Base-by-base conservation (phyloP, 1,140 invertebrate genomes). In the Calephelis nemesis region DNA sequence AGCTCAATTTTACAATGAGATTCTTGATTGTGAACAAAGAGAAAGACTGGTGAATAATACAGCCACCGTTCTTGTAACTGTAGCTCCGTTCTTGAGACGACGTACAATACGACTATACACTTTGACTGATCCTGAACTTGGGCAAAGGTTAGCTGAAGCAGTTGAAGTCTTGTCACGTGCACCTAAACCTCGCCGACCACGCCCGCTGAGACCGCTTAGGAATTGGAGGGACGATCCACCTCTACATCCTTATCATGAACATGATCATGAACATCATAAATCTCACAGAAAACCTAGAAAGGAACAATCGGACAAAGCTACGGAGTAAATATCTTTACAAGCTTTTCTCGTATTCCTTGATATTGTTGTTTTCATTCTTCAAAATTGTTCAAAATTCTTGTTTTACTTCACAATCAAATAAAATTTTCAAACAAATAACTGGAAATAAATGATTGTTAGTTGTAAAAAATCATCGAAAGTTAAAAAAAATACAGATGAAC, bases 1-100 rank as follows among this genome's bases (percentile, higher is more conserved):
- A n/a, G 58, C 74, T 19, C 58, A 81, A 39, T 88, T 86, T 50
- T 87, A 85, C 71, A 78, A 82, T 30, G 15, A 80, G 47, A 69
- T 80, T 19, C 62, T 88, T 39, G 70, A 70, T 49, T 67, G 8
- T 40, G 77, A 64, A 7, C 71, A 83, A 60, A 75, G 78, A 60
- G 71, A 76, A 54, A 75, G 85, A 45, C 71, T 87, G 19, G 77
- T 77, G 2, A 78, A 78, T 48, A 81, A 81, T 49, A 71, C 80
- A 0, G 79, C 73, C 19, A 9, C 30, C 3, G 8, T 62, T 0
- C 48, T 87, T 0, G 30, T 76, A 13, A 63, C 40, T n/a, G 65
- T 79, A 2, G 48, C 72, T 7, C 72, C 79, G 7, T 67, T 69
- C 30, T 13, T 80, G 12, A 67, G 69, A 19, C 64, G 63, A 39